Base-by-base conservation (phyloP, 2,797 vertebrate genomes). In the Acomys russatus region DNA sequence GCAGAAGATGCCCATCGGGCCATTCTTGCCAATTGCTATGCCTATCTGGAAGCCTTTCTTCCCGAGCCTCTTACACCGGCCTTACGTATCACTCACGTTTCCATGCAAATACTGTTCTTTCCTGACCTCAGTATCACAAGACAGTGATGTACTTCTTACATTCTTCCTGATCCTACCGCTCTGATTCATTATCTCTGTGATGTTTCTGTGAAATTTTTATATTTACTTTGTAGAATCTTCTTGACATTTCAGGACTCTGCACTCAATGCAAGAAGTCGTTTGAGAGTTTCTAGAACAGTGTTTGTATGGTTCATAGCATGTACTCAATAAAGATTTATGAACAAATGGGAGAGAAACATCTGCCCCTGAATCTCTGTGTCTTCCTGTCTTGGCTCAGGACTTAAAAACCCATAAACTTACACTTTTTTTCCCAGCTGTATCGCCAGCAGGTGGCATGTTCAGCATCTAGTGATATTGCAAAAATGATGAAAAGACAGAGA, bases 131-230 rank as follows among this genome's bases (percentile, higher is more conserved):
- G 25, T 35, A 2, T 33, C n/a, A 35, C 56, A 25, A 22, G 79
- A 79, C 5, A 25, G 17, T 0, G 1, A 0, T 15, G 2, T 14
- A 1, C 28, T 15, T 30, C 18, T 71, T 11, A 44, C 23, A 56
- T 28, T 8, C 14, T 30, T 63, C 23, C 70, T 61, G 54, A 83
- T n/a, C 30, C 35, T 68, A 9, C 20, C 6, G 74, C 30, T 90
- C 77, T 77, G 35, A 22, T 86, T 83, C 38, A n/a, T 38, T 71
- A 12, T 66, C 30, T 91, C 70, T 35, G 38, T 33, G 70, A 14
- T 71, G 78, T 63, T 91, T 78, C 22, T 78, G 25, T 63, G 44
- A 94, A 92, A 88, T 56, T 74, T 73, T 28, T 6, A 44, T 44
- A 44, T 59, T 4, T 17, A 4, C 44, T 93, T 56, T 22, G 6